A percentile compares a stretch with the other conserved stretches of the same genome.
Conservation (phyloP, 1,140 invertebrate genomes). For the Goniozus legneri region DNA sequence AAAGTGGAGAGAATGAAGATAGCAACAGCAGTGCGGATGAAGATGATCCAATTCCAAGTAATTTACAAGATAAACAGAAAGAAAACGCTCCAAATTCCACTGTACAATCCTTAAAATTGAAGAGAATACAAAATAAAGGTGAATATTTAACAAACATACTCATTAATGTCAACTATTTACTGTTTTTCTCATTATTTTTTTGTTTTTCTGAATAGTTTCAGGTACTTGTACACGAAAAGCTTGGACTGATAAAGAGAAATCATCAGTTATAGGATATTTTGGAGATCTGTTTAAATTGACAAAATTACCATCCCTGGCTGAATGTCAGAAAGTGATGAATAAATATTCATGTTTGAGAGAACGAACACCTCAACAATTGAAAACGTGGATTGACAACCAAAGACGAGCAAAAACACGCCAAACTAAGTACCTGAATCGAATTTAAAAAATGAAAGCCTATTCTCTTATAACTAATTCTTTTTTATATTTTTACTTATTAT, state of each 20-base stretch:
- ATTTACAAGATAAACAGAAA: not conserved
- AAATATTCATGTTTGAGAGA: not conserved
- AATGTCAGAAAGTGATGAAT: slow-evolving; percentile 2
- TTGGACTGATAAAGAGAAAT: not conserved
- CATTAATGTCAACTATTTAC: not conserved
- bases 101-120: not conserved
- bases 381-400: slow-evolving; percentile 5
- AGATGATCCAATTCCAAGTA: not conserved
- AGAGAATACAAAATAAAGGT: not conserved
- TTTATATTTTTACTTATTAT: too few species aligned
- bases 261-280: not conserved
- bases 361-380: not conserved
- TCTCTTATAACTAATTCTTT: too few species aligned
- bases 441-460: too few species aligned
- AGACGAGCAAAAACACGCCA: not conserved
- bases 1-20: not conserved
- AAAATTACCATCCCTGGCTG: not conserved
- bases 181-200: not conserved
- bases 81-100: not conserved
- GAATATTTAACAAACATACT: not conserved
- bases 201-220: not conserved
- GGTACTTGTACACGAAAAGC: not conserved
- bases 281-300: not conserved
- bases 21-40: not conserved
- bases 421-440: not conserved